phyloP scores from a whole-genome alignment of 2,797 vertebrate species.

The Clarias laeviceps region DNA sequence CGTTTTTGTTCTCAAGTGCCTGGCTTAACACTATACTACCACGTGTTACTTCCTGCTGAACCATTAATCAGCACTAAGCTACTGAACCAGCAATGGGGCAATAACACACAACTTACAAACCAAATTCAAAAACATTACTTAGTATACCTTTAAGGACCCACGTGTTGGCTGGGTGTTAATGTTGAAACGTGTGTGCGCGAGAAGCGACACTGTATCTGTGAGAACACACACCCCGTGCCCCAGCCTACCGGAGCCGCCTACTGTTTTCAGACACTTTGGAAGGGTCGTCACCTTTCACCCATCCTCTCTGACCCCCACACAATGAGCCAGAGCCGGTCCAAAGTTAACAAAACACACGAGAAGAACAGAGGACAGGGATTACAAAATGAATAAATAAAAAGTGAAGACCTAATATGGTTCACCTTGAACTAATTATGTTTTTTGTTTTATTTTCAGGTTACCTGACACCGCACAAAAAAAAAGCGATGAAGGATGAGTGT shows the following conservation, averaged over 20 bases:
- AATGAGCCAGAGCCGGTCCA: constrained; percentile 48
- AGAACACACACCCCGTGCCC: constrained; percentile 58
- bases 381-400: not conserved
- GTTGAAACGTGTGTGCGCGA: constrained; percentile 62
- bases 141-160: constrained; percentile 47
- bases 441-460: constrained; percentile 5
- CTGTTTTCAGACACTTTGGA: constrained; percentile 58
- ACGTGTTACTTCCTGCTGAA: constrained; percentile 27
- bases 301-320: constrained; percentile 56
- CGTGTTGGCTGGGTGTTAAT: constrained; percentile 52
- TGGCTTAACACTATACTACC: not conserved
- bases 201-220: constrained; percentile 64
- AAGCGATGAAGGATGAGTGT: not conserved
- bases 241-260: constrained; percentile 59
- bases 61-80: not conserved
- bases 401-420: not conserved
- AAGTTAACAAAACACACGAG: constrained; percentile 55
- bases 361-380: constrained; percentile 23
- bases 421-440: not conserved
- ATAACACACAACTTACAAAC: constrained; percentile 26
- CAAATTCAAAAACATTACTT: constrained; percentile 32
- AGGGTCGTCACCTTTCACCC: constrained; percentile 59
- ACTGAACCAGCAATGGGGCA: not conserved
- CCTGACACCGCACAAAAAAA: not conserved
- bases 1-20: not conserved